Conservation (phyloP, 2,113 vertebrate species). For the Sisor rabdophorus region DNA sequence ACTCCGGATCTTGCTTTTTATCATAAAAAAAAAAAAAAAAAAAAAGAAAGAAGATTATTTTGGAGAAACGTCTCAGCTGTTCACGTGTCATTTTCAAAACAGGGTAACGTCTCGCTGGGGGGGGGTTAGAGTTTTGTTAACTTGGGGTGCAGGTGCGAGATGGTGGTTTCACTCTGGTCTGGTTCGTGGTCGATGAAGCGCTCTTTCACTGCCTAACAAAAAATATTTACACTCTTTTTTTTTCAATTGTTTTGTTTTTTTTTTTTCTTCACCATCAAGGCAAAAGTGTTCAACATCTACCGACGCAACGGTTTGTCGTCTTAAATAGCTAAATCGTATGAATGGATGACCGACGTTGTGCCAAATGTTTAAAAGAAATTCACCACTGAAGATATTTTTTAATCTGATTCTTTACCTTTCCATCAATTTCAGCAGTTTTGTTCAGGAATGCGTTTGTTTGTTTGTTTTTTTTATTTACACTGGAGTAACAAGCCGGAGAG, state of each 20-base stretch:
- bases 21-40: constrained; percentile 58
- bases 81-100: constrained; percentile 71
- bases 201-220: constrained; percentile 98
- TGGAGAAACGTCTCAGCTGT: constrained; percentile 77
- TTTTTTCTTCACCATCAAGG: constrained; percentile 77
- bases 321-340: constrained; percentile 56
- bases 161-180: constrained; percentile 75
- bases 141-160: constrained; percentile 78
- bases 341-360: constrained; percentile 63
- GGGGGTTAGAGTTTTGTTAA: constrained; percentile 82
- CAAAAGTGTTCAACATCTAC: constrained; percentile 77
- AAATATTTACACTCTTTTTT: constrained; percentile 83
- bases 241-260: constrained; percentile 79
- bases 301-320: constrained; percentile 78
- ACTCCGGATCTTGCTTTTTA: constrained; percentile 83
- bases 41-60: no score
- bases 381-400: constrained; percentile 57
- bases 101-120: constrained; percentile 70
- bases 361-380: constrained; percentile 62
- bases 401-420: constrained; percentile 60
- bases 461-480: constrained; percentile 53
- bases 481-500: constrained; percentile 53
- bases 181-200: constrained; percentile 80
- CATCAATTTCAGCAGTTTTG: constrained; percentile 54
- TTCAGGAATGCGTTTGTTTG: constrained; percentile 60